A percentile compares a stretch with the other conserved stretches of the same genome.
Conservation (phyloP, 2,888 invertebrate species). For the Allophyes oxyacanthae region DNA sequence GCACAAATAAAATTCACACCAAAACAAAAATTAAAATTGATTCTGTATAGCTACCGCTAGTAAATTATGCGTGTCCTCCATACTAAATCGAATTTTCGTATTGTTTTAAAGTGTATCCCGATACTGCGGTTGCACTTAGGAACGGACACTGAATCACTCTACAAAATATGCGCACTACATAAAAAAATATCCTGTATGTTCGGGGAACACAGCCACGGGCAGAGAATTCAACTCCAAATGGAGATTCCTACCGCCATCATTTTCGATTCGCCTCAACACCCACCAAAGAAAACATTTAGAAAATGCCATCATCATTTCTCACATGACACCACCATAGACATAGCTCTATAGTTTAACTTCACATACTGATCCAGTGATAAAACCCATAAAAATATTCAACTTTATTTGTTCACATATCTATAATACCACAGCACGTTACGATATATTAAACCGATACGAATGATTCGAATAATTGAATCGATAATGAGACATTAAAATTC, state of each 20-base stretch:
- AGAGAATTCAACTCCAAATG: too few relatives aligned
- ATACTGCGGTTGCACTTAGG: too few relatives aligned
- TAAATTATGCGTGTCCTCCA: too few relatives aligned
- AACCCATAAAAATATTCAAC: conserved; percentile 49
- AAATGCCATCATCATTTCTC: conserved; percentile 7
- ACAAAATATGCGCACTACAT: too few relatives aligned
- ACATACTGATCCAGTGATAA: conserved; percentile 33
- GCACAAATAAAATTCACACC: background rate
- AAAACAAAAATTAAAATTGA: too few relatives aligned
- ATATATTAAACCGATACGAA: conserved; percentile 50
- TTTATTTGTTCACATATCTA: conserved; percentile 52
- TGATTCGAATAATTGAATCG: conserved; percentile 58
- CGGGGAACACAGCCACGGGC: too few relatives aligned
- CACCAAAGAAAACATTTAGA: conserved; percentile 15
- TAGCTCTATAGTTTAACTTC: background rate
- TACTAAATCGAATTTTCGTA: too few relatives aligned
- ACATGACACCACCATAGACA: background rate
- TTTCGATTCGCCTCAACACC: background rate
- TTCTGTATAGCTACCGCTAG: too few relatives aligned
- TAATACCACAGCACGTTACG: conserved; percentile 29
- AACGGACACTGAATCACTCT: too few relatives aligned
- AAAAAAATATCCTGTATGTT: too few relatives aligned
- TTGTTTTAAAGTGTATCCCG: too few relatives aligned
- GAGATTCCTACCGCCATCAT: too few relatives aligned
- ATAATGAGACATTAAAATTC: conserved; percentile 55